Evolutionary conservation across 2,888 invertebrate species (phyloP), one percentile per base, ranked within the genome.

Genomic region (Temnothorax ravouxi): DNA sequence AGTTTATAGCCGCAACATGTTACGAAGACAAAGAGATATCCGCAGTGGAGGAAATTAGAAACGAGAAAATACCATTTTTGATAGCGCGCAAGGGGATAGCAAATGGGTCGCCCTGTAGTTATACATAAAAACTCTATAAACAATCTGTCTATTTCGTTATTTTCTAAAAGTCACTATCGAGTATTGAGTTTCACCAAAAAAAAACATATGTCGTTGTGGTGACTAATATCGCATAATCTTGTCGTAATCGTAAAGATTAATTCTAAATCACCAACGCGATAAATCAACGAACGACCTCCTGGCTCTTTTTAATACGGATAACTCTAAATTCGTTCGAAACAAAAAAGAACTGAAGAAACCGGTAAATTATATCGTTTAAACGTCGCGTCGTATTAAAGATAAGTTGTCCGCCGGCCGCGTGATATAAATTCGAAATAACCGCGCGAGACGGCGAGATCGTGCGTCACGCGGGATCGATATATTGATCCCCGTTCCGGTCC

Each of bases 1-100:
- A 71, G 77, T 69, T 77, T 56, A 77, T 76, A 56, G 44, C 54
- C 41, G 77, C 56, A 69, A 56, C 54, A 44, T 77, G 71, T 56
- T 52, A 56, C 54, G 15, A 15, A 11, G 69, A 77, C 77, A 77
- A 77, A 77, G 77, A 34, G 77, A 44, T 77, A 54, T 56, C 29
- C 71, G 2, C 54, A 9, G 38, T 41, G 15, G 15, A 38, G 29
- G 41, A 69, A 77, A 71, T 77, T 77, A 69, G 21, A 77, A 76
- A 64, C 64, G 6, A 50, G 66, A 76, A 64, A 38, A 6, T 76
- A 38, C 11, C 21, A 50, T 66, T 76, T 76, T 34, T 47, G 29
- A 5, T 56, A 41, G 41, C 29, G 13, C n/a, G 13, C n/a, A n/a
- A n/a, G n/a, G n/a, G n/a, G n/a, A n/a, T n/a, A 3, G 15, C 11